Conservation (phyloP, 2,797 vertebrate genomes). For the Coluber constrictor region DNA sequence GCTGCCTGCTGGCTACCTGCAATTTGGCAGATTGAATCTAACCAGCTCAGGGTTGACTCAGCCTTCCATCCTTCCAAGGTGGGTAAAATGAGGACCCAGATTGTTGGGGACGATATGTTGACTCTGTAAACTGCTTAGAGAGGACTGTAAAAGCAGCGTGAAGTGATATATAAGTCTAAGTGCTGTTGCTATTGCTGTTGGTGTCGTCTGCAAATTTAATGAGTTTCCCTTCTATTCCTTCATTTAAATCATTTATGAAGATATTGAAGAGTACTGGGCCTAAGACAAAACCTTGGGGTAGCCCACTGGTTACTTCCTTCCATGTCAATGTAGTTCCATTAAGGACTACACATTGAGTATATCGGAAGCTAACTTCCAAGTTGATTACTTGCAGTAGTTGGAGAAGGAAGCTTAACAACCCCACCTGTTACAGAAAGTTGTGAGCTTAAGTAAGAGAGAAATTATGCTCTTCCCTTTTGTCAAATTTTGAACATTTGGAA, state of each 20-base stretch:
- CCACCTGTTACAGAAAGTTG: background rate
- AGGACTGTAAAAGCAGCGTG: too few species aligned
- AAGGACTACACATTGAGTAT: background rate
- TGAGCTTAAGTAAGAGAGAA: background rate
- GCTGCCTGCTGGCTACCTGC: too few species aligned
- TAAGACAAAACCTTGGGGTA: background rate
- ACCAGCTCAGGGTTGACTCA: too few species aligned
- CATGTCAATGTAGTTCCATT: background rate
- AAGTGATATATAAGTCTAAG: too few species aligned
- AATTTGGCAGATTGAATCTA: too few species aligned
- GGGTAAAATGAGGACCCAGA: too few species aligned
- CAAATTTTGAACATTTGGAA: background rate
- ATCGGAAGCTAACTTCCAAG: background rate
- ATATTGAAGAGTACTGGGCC: background rate
- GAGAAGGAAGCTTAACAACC: background rate
- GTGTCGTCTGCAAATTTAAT: background rate
- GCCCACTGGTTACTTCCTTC: background rate
- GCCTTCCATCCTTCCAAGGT: too few species aligned
- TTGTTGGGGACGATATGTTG: too few species aligned
- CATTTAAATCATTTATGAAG: background rate
- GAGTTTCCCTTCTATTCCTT: background rate
- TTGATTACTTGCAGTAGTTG: background rate
- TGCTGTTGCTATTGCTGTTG: too few species aligned
- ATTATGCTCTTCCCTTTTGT: background rate
- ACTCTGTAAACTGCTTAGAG: too few species aligned